Evolutionary conservation across 1,140 invertebrate species (phyloP).

Genomic region (Lasioglossum baleicum): DNA sequence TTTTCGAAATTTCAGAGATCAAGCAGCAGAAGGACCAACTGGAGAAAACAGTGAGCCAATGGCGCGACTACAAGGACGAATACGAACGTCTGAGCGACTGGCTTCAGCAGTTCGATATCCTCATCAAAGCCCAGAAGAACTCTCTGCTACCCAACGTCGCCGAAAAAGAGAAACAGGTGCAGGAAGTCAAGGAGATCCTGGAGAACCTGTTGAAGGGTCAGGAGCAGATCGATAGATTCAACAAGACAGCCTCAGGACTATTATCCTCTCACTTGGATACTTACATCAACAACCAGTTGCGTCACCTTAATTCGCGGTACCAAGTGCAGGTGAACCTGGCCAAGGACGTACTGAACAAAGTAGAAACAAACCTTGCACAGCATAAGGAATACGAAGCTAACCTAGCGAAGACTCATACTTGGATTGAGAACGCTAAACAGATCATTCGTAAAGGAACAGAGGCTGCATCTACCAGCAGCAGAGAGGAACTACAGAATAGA

Average conservation of each 20-base stretch:
- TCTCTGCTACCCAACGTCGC: slow-evolving; percentile 89
- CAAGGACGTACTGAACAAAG: slow-evolving; percentile 95
- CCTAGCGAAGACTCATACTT: slow-evolving; percentile 88
- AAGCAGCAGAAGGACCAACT: slow-evolving; percentile 91
- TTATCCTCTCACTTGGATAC: slow-evolving; percentile 92
- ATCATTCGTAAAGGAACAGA: slow-evolving; percentile 90
- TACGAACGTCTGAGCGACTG: slow-evolving; percentile 95
- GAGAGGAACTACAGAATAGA: slow-evolving; percentile 90
- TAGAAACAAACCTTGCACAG: slow-evolving; percentile 93
- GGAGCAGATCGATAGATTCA: slow-evolving; percentile 91
- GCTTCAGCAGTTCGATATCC: slow-evolving; percentile 95
- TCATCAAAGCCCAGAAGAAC: slow-evolving; percentile 94
- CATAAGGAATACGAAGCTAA: slow-evolving; percentile 92
- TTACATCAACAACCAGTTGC: slow-evolving; percentile 94
- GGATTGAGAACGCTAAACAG: slow-evolving; percentile 94
- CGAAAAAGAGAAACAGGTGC: slow-evolving; percentile 93
- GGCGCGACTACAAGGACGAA: slow-evolving; percentile 95
- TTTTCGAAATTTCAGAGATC: slow-evolving; percentile 82
- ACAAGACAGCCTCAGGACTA: slow-evolving; percentile 87
- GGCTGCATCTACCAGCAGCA: slow-evolving; percentile 88
- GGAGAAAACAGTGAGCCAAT: slow-evolving; percentile 90
- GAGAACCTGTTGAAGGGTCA: slow-evolving; percentile 89
- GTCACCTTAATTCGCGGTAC: slow-evolving; percentile 94
- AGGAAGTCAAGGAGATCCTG: slow-evolving; percentile 89
- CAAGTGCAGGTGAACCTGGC: slow-evolving; percentile 94